Evolutionary conservation across 2,113 vertebrate species (phyloP), one percentile per base, ranked within the genome.

Genomic region (Chionis minor): DNA sequence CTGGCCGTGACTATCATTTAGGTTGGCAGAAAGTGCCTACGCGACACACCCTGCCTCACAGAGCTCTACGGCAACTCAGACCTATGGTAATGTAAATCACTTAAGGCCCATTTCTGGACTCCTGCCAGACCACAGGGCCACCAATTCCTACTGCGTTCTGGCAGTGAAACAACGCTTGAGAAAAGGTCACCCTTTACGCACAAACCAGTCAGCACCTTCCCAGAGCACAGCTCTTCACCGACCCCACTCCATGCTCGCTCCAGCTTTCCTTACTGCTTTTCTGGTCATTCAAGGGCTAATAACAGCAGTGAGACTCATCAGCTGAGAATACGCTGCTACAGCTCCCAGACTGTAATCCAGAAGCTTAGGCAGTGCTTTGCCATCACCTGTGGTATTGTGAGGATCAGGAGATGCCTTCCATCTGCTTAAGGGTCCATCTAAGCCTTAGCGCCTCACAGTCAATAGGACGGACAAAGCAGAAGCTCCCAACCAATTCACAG

Each of bases 21-120:
- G 7, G 12, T 14, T 56, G 56, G 33, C 2, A 88, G 24, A 27
- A 88, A 26, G 7, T 35, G 24, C 49, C 40, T 49, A 0, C 7
- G 30, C 0, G 8, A 47, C 0, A 0, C 2, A 0, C 9, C 32
- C 63, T 65, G 55, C 28, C 32, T 30, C 67, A 27, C 44, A 49
- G 40, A 66, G 47, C 63, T 66, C 38, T 18, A 14, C 2, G 33
- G 18, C 58, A 94, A 5, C 47, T 61, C 35, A 55, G 51, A 28
- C 12, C 54, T 79, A 6, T 2, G 14, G 33, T 33, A 18, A 24
- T 1, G 5, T 33, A 32, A 44, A 33, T 45, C 38, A 26, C 27
- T 74, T 18, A 13, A 14, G 23, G 70, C 21, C 69, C 27, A 18
- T 70, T 87, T 72, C 65, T 63, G 61, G 77, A 75, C 51, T 87